These are phyloP conservation scores for Chrysocyon brachyurus DNA, from an alignment of 2,797 vertebrate species.

Conservation along the genomic window DNA sequence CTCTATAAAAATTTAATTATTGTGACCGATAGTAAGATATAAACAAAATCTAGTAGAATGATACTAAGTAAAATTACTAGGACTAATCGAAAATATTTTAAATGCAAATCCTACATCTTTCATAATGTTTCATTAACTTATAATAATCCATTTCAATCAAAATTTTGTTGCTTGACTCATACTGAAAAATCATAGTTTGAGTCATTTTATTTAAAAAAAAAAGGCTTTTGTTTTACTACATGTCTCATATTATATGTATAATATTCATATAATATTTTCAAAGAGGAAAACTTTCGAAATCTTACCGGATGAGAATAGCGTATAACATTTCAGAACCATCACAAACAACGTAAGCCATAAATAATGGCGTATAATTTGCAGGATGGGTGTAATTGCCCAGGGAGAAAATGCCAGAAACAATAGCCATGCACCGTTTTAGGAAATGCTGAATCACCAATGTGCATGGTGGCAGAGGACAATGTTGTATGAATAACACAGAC, in stretches of 20 bases:
- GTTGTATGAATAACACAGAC: not conserved
- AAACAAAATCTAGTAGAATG: conserved; percentile 37
- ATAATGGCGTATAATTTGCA: not conserved
- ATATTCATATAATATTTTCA: conserved; percentile 53
- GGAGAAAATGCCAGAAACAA: conserved; percentile 17
- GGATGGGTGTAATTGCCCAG: not conserved
- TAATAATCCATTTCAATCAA: conserved; percentile 11
- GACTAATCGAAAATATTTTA: conserved; percentile 5
- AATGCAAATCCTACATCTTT: not conserved
- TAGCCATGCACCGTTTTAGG: not conserved
- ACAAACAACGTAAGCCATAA: not conserved
- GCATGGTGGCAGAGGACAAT: too few relatives aligned
- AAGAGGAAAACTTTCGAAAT: conserved; percentile 26
- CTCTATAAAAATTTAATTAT: not conserved
- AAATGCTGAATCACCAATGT: not conserved
- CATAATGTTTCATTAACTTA: conserved; percentile 10
- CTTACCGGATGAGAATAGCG: not conserved
- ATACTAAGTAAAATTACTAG: not conserved
- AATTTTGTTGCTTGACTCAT: conserved; percentile 24
- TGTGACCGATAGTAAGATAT: not conserved
- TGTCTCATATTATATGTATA: not conserved
- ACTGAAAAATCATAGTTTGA: conserved; percentile 38
- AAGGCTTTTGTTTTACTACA: not conserved
- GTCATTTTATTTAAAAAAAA: not conserved
- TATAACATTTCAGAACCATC: not conserved